Conservation (phyloP, 2,113 vertebrate species). For the Sorex araneus region DNA sequence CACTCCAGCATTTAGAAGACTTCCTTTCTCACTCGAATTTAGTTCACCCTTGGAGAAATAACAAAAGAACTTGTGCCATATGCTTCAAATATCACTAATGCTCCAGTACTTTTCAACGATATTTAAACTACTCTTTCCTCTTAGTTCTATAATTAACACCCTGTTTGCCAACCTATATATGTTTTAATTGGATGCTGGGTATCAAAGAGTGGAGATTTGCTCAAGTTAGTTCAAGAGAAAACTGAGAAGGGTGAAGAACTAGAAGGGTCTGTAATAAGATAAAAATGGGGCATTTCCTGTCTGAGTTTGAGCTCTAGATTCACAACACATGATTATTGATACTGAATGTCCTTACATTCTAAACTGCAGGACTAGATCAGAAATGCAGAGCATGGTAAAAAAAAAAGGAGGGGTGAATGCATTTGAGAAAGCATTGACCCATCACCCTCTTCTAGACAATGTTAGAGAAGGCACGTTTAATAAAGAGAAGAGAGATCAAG, state of each 20-base stretch:
- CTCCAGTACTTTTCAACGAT: constrained; percentile 60
- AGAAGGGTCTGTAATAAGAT: not conserved
- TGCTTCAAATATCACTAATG: constrained; percentile 78
- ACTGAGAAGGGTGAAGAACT: not conserved
- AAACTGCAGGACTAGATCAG: not conserved
- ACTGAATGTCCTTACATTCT: not conserved
- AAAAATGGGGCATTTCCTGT: not conserved
- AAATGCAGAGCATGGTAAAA: too few relatives aligned
- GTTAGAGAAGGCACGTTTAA: not conserved
- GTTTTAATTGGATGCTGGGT: constrained; percentile 45
- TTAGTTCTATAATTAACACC: constrained; percentile 63
- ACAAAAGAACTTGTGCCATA: constrained; percentile 79
- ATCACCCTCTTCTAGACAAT: not conserved
- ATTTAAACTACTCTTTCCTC: constrained; percentile 59
- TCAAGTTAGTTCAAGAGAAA: constrained; percentile 32
- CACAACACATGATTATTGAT: not conserved
- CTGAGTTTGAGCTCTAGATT: not conserved
- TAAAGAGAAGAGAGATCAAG: not conserved
- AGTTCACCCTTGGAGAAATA: constrained; percentile 78
- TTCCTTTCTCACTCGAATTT: constrained; percentile 72
- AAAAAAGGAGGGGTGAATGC: not conserved
- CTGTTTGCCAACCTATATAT: not conserved
- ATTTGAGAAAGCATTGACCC: not conserved
- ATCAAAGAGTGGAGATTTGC: constrained; percentile 49
- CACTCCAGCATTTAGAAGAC: constrained; percentile 50